These are phyloP conservation scores for Cantharis nigra DNA, from an alignment of 2,888 invertebrate species.

Conservation along the genomic window DNA sequence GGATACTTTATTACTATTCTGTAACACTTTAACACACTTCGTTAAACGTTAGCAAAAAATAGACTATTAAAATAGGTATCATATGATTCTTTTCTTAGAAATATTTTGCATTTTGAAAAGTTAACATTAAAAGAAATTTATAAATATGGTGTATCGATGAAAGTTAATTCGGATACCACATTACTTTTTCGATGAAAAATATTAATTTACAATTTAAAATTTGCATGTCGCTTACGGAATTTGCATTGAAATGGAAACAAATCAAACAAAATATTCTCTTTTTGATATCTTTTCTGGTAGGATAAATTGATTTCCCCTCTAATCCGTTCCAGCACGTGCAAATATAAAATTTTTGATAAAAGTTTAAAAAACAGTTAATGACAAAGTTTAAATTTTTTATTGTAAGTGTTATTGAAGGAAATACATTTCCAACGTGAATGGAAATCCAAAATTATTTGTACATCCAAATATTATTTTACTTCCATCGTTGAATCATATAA, in stretches of 20 bases:
- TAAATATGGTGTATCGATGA: too few species aligned
- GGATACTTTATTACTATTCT: constrained; percentile 8
- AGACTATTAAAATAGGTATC: too few species aligned
- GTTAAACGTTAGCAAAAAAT: neutral
- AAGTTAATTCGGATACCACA: too few species aligned
- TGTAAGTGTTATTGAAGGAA: neutral
- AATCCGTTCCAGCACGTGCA: neutral
- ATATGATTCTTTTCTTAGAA: neutral
- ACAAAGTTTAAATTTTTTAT: neutral
- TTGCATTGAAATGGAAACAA: neutral
- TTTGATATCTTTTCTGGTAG: neutral
- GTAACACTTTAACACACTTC: neutral
- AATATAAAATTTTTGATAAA: neutral
- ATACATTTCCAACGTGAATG: too few species aligned
- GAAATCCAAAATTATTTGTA: too few species aligned
- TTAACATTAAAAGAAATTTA: neutral
- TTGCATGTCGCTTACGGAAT: neutral
- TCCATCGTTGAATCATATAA: neutral
- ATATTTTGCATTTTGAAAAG: neutral
- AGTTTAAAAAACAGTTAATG: neutral
- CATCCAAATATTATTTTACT: too few species aligned
- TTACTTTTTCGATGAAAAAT: too few species aligned
- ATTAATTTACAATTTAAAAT: neutral
- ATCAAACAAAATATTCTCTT: neutral
- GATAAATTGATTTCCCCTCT: neutral